Conservation (phyloP, 1,140 invertebrate genomes). For the Conopomorpha cramerella region DNA sequence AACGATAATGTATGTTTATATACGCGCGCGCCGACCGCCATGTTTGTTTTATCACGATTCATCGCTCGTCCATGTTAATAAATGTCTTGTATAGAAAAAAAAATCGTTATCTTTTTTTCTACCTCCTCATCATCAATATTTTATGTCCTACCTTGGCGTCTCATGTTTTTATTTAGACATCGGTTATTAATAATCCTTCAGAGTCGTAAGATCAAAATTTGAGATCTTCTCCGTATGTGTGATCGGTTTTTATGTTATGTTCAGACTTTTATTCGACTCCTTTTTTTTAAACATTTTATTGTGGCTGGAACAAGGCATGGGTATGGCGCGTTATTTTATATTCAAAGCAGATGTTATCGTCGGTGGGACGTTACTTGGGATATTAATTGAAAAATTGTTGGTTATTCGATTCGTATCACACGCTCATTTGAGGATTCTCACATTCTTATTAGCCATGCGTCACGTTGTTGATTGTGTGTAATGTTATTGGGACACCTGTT, state of each 20-base stretch:
- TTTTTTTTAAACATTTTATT: no score
- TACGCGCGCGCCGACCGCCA: slow-evolving; percentile 50
- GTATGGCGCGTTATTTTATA: slow-evolving; percentile 38
- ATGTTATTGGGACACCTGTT: no score
- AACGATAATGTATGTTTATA: slow-evolving; percentile 52
- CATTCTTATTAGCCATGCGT: no score
- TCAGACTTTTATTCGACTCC: no score
- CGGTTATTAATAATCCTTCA: slow-evolving; percentile 54
- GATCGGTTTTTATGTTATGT: slow-evolving; percentile 38
- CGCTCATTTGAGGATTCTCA: slow-evolving; percentile 40
- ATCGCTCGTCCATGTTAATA: slow-evolving; percentile 46
- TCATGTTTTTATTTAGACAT: slow-evolving; percentile 57
- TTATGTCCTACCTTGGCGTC: slow-evolving; percentile 15
- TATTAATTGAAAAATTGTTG: slow-evolving; percentile 50
- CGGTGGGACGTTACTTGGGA: slow-evolving; percentile 29
- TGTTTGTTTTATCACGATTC: slow-evolving; percentile 57
- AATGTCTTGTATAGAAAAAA: slow-evolving; percentile 51
- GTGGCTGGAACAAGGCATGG: slow-evolving; percentile 27
- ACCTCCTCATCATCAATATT: slow-evolving; percentile 19
- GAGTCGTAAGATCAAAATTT: slow-evolving; percentile 53
- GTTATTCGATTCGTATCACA: slow-evolving; percentile 38
- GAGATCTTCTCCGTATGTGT: slow-evolving; percentile 37
- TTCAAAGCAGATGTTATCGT: slow-evolving; percentile 54
- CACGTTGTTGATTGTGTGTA: no score
- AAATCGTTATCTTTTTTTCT: slow-evolving; percentile 31